A percentile compares a stretch with the other conserved stretches of the same genome.
phyloP scores from a whole-genome alignment of 2,888 invertebrate species.

The Hypsopygia costalis region DNA sequence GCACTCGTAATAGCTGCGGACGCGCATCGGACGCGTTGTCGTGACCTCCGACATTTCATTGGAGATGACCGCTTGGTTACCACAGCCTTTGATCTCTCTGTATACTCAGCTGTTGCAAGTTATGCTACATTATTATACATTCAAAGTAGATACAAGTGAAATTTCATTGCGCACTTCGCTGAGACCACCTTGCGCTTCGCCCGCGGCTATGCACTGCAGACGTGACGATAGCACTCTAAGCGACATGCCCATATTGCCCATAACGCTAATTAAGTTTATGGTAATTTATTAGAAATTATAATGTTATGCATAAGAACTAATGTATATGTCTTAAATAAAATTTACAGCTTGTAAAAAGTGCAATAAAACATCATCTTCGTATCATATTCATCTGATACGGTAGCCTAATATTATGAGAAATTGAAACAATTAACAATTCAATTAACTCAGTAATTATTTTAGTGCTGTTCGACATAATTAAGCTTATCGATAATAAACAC shows the following conservation, averaged over 20 bases:
- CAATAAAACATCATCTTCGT: too few relatives aligned
- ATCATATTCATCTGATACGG: too few relatives aligned
- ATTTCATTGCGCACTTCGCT: slow-evolving; percentile 38
- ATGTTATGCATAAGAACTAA: too few relatives aligned
- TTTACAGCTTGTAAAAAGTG: too few relatives aligned
- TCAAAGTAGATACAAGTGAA: slow-evolving; percentile 52
- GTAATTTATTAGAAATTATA: neutral
- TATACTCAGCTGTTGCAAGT: slow-evolving; percentile 52
- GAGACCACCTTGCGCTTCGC: neutral
- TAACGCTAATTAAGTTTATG: slow-evolving; percentile 35
- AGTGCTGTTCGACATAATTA: slow-evolving; percentile 26
- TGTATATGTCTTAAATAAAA: too few relatives aligned
- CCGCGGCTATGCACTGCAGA: neutral
- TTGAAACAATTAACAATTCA: slow-evolving; percentile 36
- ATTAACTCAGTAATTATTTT: slow-evolving; percentile 30
- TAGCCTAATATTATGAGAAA: slow-evolving; percentile 15
- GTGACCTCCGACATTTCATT: slow-evolving; percentile 64
- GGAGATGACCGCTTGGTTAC: slow-evolving; percentile 61
- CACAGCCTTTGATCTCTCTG: slow-evolving; percentile 64
- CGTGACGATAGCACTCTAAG: slow-evolving; percentile 1
- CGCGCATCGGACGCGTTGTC: slow-evolving; percentile 24
- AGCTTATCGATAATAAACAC: slow-evolving; percentile 27
- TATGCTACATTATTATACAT: slow-evolving; percentile 56
- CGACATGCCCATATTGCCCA: slow-evolving; percentile 26
- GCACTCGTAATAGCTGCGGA: slow-evolving; percentile 21